A percentile compares a stretch with the other conserved stretches of the same genome.
Evolutionary conservation across 23 tunicate genomes (phyloP).

Genomic region (Trididemnum clinides): DNA sequence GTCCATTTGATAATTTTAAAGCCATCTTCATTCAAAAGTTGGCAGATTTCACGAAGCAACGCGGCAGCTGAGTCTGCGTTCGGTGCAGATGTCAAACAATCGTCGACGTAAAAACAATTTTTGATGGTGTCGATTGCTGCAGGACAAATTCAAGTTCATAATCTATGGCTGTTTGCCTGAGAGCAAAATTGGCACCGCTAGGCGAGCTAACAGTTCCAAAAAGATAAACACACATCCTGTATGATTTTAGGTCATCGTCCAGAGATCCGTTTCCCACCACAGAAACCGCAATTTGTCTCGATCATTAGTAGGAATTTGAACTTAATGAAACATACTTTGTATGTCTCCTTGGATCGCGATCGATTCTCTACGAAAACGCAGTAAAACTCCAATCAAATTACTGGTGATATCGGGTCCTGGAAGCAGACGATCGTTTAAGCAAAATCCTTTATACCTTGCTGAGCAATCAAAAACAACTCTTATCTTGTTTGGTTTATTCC

Average conservation of each 20-base stretch:
- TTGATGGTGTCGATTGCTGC: not conserved
- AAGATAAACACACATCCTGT: slow-evolving; percentile 22
- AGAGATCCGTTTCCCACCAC: not conserved
- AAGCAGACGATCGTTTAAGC: slow-evolving; percentile 8
- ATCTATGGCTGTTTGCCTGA: slow-evolving; percentile 27
- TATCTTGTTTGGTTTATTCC: slow-evolving; percentile 23
- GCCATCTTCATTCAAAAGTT: not conserved
- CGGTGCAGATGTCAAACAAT: not conserved
- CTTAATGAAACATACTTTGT: slow-evolving; percentile 6
- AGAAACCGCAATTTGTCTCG: slow-evolving; percentile 17
- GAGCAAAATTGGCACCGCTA: slow-evolving; percentile 31
- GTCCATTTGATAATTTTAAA: not conserved
- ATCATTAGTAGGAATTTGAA: not conserved
- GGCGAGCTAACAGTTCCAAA: slow-evolving; percentile 25
- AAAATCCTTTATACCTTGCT: not conserved
- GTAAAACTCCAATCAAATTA: slow-evolving; percentile 6
- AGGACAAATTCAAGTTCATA: not conserved
- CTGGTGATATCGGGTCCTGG: slow-evolving; percentile 26
- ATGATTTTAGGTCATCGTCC: not conserved
- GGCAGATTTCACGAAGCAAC: not conserved
- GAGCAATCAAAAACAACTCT: slow-evolving; percentile 7
- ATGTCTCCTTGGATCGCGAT: slow-evolving; percentile 16
- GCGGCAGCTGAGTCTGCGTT: not conserved
- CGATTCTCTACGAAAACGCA: not conserved
- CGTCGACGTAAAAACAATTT: not conserved